Evolutionary conservation across 64 coral and sea anemone species (phyloP).

Genomic region (Acropora tenuis): DNA sequence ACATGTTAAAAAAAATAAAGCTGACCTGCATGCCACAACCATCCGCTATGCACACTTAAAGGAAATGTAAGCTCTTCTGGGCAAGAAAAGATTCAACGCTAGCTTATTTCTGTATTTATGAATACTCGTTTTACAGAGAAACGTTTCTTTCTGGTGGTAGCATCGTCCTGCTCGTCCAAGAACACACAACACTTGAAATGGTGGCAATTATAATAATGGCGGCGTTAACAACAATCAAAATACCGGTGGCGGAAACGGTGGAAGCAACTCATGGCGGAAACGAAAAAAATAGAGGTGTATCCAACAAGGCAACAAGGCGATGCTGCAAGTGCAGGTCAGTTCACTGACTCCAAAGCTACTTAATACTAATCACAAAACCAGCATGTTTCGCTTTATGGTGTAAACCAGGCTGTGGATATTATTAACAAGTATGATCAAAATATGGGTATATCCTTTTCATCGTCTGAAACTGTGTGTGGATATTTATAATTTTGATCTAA

Average conservation of each 20-base stretch:
- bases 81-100: not conserved
- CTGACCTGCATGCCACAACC: no score
- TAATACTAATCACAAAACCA: not conserved
- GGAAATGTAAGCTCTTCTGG: not conserved
- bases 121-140: constrained; percentile 2
- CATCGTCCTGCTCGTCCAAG: constrained; percentile 3
- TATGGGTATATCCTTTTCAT: constrained; percentile 9
- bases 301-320: not conserved
- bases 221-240: not conserved
- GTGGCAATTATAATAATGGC: constrained; percentile 1
- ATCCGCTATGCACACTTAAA: not conserved
- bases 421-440: constrained; percentile 7
- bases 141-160: not conserved
- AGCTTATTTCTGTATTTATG: not conserved
- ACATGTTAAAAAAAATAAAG: no score
- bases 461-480: not conserved
- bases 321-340: not conserved
- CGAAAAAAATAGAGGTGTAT: not conserved
- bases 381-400: constrained; percentile 7
- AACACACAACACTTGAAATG: not conserved
- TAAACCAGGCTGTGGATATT: constrained; percentile 10
- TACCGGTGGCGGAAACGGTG: not conserved
- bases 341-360: constrained; percentile 1
- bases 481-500: constrained; percentile 8
- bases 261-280: constrained; percentile 1